These are phyloP conservation scores for Hermaeophaga mercurialis DNA, from an alignment of 2,888 invertebrate genomes.

Conservation along the genomic window DNA sequence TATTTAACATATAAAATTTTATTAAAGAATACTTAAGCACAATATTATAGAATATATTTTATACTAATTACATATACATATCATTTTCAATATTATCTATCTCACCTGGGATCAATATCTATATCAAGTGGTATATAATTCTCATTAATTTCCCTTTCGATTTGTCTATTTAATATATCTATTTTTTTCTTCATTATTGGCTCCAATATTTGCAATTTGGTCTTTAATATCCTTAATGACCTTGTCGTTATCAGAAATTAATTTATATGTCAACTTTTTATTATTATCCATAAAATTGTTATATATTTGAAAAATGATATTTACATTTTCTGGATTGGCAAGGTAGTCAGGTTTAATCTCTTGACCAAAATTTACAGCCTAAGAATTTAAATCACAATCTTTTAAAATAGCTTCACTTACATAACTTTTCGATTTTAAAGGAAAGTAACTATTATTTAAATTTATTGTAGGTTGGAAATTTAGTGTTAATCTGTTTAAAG, in stretches of 20 bases:
- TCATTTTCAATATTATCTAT: too few species aligned
- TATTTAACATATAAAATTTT: too few species aligned
- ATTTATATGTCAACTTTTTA: not conserved
- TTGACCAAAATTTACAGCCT: not conserved
- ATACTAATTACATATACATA: too few species aligned
- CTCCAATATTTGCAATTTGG: too few species aligned
- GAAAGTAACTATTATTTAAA: not conserved
- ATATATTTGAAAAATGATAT: slow-evolving; percentile 9
- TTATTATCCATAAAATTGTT: slow-evolving; percentile 1
- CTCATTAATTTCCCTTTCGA: too few species aligned
- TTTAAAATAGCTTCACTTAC: slow-evolving; percentile 15
- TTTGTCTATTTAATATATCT: too few species aligned
- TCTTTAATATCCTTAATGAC: not conserved
- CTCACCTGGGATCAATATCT: too few species aligned
- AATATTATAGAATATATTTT: too few species aligned
- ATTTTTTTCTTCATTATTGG: too few species aligned
- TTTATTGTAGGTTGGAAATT: not conserved
- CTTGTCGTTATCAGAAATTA: not conserved
- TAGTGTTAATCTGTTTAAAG: not conserved
- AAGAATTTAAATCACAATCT: slow-evolving; percentile 19
- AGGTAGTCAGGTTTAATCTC: slow-evolving; percentile 5
- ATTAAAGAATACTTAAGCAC: too few species aligned
- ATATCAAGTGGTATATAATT: too few species aligned
- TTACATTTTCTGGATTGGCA: slow-evolving; percentile 1
- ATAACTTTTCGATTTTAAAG: slow-evolving; percentile 4